Evolutionary conservation across 1,140 invertebrate species (phyloP).

Genomic region (Tetramorium parvispinum): DNA sequence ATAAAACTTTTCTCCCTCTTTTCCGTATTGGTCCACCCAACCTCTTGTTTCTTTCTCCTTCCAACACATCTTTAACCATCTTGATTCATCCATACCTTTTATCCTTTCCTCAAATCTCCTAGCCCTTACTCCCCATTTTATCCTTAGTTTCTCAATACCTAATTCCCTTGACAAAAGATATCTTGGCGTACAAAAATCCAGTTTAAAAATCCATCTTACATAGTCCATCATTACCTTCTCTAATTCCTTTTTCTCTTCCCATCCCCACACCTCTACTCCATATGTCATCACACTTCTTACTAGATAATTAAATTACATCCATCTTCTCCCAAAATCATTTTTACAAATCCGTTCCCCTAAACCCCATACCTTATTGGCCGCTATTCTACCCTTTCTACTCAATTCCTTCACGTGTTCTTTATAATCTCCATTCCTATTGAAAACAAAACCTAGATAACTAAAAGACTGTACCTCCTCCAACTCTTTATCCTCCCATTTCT

Average conservation of each 20-base stretch:
- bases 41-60: too few species aligned
- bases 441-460: too few species aligned
- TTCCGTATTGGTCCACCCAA: too few species aligned
- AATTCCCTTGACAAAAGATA: conserved; percentile 47
- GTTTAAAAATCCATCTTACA: conserved; percentile 40
- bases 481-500: neutral
- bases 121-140: neutral
- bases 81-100: too few species aligned
- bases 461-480: too few species aligned
- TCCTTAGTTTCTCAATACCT: neutral
- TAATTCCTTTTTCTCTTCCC: neutral
- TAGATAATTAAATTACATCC: neutral
- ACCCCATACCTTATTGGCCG: neutral
- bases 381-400: too few species aligned
- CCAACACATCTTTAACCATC: too few species aligned
- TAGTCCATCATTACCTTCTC: neutral
- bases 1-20: too few species aligned
- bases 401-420: too few species aligned
- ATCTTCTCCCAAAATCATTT: neutral
- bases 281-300: neutral
- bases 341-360: too few species aligned
- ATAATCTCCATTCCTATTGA: too few species aligned
- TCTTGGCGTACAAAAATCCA: conserved; percentile 33
- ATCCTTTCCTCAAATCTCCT: conserved; percentile 24
- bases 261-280: neutral